These are phyloP conservation scores for Pachypanchax playfairii DNA, from an alignment of 2,113 vertebrate species.

Conservation along the genomic window DNA sequence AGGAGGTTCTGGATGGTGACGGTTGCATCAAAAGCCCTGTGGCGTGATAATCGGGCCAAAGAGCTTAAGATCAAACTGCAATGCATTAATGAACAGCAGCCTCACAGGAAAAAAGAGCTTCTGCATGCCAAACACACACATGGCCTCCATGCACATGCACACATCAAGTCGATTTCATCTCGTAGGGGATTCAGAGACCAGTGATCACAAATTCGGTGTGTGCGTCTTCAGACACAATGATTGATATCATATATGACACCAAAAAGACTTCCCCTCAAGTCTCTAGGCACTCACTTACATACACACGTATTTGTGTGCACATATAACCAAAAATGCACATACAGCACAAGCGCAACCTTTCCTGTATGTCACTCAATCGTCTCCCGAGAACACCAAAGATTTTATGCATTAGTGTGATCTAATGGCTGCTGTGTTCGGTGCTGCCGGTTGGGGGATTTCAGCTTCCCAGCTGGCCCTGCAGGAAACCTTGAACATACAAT, in stretches of 20 bases:
- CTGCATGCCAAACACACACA: constrained; percentile 45
- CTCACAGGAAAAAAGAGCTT: constrained; percentile 40
- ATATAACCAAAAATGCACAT: constrained; percentile 20
- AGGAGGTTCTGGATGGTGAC: constrained; percentile 54
- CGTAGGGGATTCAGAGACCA: constrained; percentile 47
- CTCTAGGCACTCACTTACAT: not conserved
- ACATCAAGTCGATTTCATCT: constrained; percentile 46
- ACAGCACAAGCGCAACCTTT: constrained; percentile 30
- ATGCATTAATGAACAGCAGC: constrained; percentile 22
- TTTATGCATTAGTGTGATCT: constrained; percentile 54
- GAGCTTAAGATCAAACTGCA: constrained; percentile 54
- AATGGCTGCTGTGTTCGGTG: constrained; percentile 51
- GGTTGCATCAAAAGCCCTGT: constrained; percentile 61
- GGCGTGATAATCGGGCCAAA: constrained; percentile 45
- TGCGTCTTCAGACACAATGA: constrained; percentile 43
- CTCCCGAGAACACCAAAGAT: constrained; percentile 44
- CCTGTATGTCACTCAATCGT: constrained; percentile 36
- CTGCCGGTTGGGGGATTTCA: constrained; percentile 47
- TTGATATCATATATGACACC: constrained; percentile 54
- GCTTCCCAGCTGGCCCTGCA: constrained; percentile 33
- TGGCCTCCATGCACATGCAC: constrained; percentile 36
- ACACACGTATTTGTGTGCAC: not conserved
- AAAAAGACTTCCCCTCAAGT: constrained; percentile 51
- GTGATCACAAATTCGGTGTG: constrained; percentile 63
- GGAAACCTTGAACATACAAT: constrained; percentile 56